Evolutionary conservation across 2,113 vertebrate species (phyloP).

Genomic region (Antechinus flavipes): DNA sequence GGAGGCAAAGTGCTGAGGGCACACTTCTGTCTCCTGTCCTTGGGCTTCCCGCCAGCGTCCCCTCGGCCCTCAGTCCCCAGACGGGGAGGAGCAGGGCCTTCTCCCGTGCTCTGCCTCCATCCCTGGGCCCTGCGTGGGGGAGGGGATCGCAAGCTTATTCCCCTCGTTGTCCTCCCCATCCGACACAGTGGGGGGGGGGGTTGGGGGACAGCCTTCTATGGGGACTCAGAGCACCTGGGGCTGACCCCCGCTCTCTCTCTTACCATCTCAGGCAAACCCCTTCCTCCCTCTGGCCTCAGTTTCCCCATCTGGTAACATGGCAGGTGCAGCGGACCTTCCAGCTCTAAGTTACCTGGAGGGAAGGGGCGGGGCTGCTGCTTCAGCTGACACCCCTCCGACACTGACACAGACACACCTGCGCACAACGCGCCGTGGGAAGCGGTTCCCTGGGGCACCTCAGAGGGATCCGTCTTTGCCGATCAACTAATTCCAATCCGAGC

Average conservation of each 20-base stretch:
- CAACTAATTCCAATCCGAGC: neutral
- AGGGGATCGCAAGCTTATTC: neutral
- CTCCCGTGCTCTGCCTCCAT: neutral
- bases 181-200: too few species aligned
- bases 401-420: too few species aligned
- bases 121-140: neutral
- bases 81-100: neutral
- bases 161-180: neutral
- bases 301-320: neutral
- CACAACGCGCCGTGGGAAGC: neutral
- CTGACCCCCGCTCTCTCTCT: neutral
- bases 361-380: neutral
- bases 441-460: neutral
- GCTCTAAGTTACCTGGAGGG: neutral
- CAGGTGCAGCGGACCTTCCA: neutral
- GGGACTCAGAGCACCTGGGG: neutral
- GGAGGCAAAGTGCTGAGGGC: neutral
- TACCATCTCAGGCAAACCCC: neutral
- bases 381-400: neutral
- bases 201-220: neutral
- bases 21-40: neutral
- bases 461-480: neutral
- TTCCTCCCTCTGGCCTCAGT: neutral
- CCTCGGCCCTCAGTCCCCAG: neutral
- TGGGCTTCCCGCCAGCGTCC: neutral